These are phyloP conservation scores for Lochmaea capreae DNA, from an alignment of 2,888 invertebrate species.

Conservation along the genomic window DNA sequence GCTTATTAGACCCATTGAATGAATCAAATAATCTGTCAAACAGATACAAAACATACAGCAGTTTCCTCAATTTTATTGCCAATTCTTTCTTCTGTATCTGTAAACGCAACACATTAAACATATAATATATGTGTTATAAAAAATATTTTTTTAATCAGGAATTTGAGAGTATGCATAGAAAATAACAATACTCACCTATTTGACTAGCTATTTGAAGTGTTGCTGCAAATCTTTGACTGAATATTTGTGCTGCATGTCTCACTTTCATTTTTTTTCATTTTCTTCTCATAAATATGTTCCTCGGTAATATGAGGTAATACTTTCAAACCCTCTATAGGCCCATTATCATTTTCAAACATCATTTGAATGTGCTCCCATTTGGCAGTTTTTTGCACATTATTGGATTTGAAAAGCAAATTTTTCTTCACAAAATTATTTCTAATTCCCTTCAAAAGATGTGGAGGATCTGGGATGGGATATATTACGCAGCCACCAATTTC, in stretches of 20 bases:
- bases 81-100: slow-evolving; percentile 24
- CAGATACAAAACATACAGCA: slow-evolving; percentile 4
- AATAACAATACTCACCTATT: slow-evolving; percentile 34
- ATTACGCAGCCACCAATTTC: not conserved
- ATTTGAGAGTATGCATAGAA: not conserved
- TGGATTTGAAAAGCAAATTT: not conserved
- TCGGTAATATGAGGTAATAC: not conserved
- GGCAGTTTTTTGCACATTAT: not conserved
- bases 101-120: not conserved
- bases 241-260: not conserved
- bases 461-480: not conserved
- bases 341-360: not conserved
- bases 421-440: not conserved
- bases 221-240: slow-evolving; percentile 35
- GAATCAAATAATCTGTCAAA: slow-evolving; percentile 23
- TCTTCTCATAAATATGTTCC: not conserved
- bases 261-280: not conserved
- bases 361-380: not conserved
- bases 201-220: slow-evolving; percentile 27
- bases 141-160: not conserved
- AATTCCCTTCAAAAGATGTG: not conserved
- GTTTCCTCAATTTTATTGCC: slow-evolving; percentile 11
- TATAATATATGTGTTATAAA: not conserved
- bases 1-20: slow-evolving; percentile 24
- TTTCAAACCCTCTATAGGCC: not conserved